Evolutionary conservation across 2,797 vertebrate genomes (phyloP), one percentile per base, ranked within the genome.

Genomic region (Cynodonichthys magdalenae): DNA sequence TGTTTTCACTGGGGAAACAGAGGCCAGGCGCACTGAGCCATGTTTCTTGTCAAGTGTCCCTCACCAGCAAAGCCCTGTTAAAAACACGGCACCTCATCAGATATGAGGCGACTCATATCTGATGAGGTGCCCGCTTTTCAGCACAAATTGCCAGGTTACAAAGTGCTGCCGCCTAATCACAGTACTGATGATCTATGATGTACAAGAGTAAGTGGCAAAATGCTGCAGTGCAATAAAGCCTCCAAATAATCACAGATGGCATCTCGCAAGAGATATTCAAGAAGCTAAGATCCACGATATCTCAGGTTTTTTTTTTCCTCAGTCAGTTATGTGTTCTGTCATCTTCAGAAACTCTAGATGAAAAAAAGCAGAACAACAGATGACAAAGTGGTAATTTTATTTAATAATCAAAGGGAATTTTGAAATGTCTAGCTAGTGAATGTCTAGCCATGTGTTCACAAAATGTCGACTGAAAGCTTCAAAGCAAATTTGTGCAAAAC

Each of bases 1-100:
- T 61, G 75, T 74, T 82, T 87, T 87, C 60, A 55, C 46, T 49
- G 66, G 49, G 50, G 76, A 68, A 80, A 76, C 65, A 68, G 53
- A 65, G 56, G 63, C 8, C 62, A 60, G 71, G 54, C 14, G 2
- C 46, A 73, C 53, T 57, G 53, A 74, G 70, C 50, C 44, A 45
- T 46, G 66, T 46, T 59, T 52, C 58, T 74, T 63, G 52, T 75
- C 46, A 62, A 75, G 64, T 76, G 73, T 76, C 53, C 69, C 50
- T 75, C 73, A 75, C 51, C 60, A 51, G 36, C 31, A 63, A 63
- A 53, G 4, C 57, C 58, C 44, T 18, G 56, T 61, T 77, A 59
- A 71, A 75, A 79, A 63, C 61, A 70, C 59, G 75, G 48, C 54
- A 45, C 54, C 42, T 57, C 54, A 57, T 57, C 54, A 57, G 54